Conservation (phyloP, 2,888 invertebrate species). For the Aphodius granarius region DNA sequence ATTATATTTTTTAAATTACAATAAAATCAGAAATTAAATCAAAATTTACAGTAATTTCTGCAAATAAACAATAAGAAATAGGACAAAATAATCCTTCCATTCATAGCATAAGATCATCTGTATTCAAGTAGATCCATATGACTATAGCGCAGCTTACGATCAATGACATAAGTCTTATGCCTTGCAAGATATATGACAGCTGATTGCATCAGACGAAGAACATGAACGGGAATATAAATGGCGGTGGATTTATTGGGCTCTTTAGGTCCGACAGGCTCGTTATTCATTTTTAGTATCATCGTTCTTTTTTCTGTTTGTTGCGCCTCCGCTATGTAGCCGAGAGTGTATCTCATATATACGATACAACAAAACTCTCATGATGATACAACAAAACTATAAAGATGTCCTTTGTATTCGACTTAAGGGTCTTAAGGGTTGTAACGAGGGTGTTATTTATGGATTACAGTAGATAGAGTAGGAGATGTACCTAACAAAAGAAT, state of each 20-base stretch:
- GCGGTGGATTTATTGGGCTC: slow-evolving; percentile 3
- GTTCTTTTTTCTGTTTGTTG: not conserved
- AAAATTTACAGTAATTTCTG: too few species aligned
- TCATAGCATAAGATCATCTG: not conserved
- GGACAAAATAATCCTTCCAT: not conserved
- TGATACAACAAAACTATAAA: not conserved
- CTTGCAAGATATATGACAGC: slow-evolving; percentile 6
- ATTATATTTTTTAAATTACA: too few species aligned
- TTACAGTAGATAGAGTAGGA: not conserved
- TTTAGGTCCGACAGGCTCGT: slow-evolving; percentile 3
- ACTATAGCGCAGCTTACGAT: not conserved
- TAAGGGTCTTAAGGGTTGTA: not conserved
- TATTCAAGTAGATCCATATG: not conserved
- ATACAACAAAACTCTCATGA: too few species aligned
- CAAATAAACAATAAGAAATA: too few species aligned
- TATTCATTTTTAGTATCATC: slow-evolving; percentile 7
- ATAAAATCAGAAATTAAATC: too few species aligned
- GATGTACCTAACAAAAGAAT: not conserved
- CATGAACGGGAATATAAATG: slow-evolving; percentile 9
- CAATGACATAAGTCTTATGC: not conserved
- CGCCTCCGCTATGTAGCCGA: not conserved
- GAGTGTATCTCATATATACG: not conserved
- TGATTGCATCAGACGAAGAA: slow-evolving; percentile 10
- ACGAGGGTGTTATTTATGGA: not conserved
- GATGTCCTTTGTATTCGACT: not conserved